Percentiles rank a stretch among this genome's conserved stretches.
Conservation (phyloP, 2,113 vertebrate genomes). For the Macquaria ambigua region DNA sequence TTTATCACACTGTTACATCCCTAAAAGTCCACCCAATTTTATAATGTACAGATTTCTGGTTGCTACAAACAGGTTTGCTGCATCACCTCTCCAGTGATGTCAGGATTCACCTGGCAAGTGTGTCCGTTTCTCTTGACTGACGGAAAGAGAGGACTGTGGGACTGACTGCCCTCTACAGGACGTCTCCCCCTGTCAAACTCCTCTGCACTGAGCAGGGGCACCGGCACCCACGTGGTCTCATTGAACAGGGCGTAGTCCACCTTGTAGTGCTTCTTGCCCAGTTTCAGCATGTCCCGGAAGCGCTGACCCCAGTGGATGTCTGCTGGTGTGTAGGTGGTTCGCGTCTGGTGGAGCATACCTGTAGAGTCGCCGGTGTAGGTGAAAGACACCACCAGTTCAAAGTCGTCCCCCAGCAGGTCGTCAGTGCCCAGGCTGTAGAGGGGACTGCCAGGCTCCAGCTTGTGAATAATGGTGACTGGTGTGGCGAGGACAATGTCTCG, state of each 20-base stretch:
- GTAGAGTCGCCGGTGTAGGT: constrained; percentile 95
- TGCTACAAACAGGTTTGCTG: constrained; percentile 69
- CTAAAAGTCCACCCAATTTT: not conserved
- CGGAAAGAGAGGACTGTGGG: not conserved
- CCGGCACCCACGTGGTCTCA: constrained; percentile 88
- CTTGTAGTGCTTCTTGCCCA: constrained; percentile 89
- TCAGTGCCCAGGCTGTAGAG: constrained; percentile 90
- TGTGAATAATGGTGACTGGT: constrained; percentile 89
- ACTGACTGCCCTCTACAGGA: constrained; percentile 6
- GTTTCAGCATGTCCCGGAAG: constrained; percentile 90
- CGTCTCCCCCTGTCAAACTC: constrained; percentile 79
- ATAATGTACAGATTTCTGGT: not conserved
- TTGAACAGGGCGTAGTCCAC: constrained; percentile 94
- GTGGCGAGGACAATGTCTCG: constrained; percentile 91
- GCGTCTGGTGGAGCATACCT: constrained; percentile 93
- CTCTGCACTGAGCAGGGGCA: constrained; percentile 90
- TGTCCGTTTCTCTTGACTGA: constrained; percentile 24
- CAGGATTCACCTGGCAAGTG: not conserved
- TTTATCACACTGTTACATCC: not conserved
- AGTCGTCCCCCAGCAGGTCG: constrained; percentile 87
- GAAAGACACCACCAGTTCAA: constrained; percentile 96
- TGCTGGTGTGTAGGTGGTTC: constrained; percentile 90
- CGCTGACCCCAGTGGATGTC: constrained; percentile 96
- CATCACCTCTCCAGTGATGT: constrained; percentile 36
- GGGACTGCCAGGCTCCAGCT: constrained; percentile 89